Conservation (phyloP, 92 coral and sea anemone genomes). For the Hydrozoanthus gracilis region DNA sequence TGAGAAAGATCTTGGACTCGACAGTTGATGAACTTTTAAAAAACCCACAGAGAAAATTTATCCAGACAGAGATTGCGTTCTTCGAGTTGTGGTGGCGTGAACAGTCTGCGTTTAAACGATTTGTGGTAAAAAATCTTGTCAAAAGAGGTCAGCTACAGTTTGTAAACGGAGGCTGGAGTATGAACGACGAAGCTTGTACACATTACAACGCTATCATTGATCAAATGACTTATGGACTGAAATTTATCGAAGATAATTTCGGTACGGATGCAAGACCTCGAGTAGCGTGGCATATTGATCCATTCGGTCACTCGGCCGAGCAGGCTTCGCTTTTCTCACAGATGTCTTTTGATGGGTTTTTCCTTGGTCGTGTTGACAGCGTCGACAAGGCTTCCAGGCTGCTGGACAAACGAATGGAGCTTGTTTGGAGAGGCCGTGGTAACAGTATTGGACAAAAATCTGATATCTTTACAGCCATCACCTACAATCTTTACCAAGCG, state of each 20-base stretch:
- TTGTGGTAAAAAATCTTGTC: conserved; percentile 69
- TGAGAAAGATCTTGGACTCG: conserved; percentile 70
- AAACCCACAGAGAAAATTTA: conserved; percentile 59
- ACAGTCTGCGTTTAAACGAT: conserved; percentile 55
- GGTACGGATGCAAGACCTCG: conserved; percentile 79
- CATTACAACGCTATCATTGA: conserved; percentile 87
- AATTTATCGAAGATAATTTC: conserved; percentile 75
- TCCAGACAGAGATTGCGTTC: conserved; percentile 82
- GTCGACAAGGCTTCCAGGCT: conserved; percentile 59
- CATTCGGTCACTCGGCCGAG: conserved; percentile 85
- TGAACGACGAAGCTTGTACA: conserved; percentile 85
- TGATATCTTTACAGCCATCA: conserved; percentile 88
- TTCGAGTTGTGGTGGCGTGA: conserved; percentile 81
- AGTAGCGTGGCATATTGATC: conserved; percentile 87
- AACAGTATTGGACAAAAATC: conserved; percentile 37
- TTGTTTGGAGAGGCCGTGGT: conserved; percentile 74
- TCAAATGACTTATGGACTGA: conserved; percentile 84
- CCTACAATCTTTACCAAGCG: conserved; percentile 84
- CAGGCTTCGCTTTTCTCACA: conserved; percentile 84
- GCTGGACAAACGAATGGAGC: conserved; percentile 66
- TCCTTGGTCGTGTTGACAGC: conserved; percentile 76
- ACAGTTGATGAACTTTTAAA: conserved; percentile 62
- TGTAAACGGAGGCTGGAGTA: conserved; percentile 86
- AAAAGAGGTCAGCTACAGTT: conserved; percentile 64
- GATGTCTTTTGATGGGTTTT: conserved; percentile 85